A percentile compares a stretch with the other conserved stretches of the same genome.
Conservation (phyloP, 2,113 vertebrate genomes). For the Oostethus manadensis region DNA sequence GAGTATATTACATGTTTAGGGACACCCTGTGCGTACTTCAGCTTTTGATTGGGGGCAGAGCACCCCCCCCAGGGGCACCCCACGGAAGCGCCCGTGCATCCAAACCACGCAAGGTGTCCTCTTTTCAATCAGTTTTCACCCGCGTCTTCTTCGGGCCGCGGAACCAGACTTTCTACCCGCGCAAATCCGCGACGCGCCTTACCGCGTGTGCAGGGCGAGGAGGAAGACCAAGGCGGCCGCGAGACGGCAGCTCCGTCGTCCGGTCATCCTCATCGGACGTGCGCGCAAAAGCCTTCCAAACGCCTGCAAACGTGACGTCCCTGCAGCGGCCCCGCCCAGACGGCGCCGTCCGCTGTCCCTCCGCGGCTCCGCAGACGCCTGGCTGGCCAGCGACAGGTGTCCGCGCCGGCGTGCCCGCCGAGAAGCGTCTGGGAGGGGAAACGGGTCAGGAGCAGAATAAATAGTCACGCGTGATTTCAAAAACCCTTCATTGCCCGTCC, state of each 20-base stretch:
- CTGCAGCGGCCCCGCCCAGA: no score
- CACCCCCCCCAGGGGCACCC: no score
- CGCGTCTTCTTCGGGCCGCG: no score
- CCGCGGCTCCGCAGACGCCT: background rate
- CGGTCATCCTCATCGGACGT: slow-evolving; percentile 43
- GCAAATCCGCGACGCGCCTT: slow-evolving; percentile 4
- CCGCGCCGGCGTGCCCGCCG: background rate
- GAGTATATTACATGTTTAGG: no score
- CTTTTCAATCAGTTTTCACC: no score
- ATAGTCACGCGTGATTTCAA: no score
- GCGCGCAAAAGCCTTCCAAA: slow-evolving; percentile 5
- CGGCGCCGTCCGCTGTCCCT: background rate
- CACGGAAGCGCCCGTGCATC: no score
- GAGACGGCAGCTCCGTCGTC: slow-evolving; percentile 20
- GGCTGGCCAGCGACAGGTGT: slow-evolving; percentile 30
- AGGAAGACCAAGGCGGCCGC: slow-evolving; percentile 30
- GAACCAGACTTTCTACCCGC: background rate
- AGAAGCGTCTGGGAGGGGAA: background rate
- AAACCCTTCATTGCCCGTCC: no score
- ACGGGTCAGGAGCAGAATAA: background rate
- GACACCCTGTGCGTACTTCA: no score
- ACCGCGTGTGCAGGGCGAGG: slow-evolving; percentile 41
- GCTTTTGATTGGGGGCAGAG: no score
- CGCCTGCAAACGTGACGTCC: background rate
- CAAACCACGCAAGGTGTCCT: no score